phyloP scores from a whole-genome alignment of 2,888 invertebrate genomes.

The Seira musarum region DNA sequence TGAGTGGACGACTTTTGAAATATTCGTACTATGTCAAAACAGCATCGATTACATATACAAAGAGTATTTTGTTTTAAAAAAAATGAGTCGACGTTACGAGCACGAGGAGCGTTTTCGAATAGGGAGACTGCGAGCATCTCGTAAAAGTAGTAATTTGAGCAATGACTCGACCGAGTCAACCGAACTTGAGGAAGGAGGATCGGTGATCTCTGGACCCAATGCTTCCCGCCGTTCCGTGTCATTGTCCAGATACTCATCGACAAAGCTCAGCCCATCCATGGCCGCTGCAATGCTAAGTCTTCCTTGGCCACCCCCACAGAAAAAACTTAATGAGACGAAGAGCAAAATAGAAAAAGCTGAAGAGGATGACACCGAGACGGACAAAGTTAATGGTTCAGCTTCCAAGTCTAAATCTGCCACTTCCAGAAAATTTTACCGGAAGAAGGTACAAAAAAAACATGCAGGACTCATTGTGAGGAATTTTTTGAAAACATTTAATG shows the following conservation, averaged over 20 bases:
- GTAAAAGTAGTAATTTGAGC: constrained; percentile 23
- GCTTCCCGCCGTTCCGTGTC: not conserved
- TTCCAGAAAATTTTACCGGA: constrained; percentile 18
- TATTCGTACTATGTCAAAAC: too few species aligned
- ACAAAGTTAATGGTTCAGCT: not conserved
- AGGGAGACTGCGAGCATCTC: constrained; percentile 19
- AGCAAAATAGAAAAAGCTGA: not conserved
- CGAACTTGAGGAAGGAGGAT: not conserved
- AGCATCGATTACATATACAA: too few species aligned
- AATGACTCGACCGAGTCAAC: constrained; percentile 24
- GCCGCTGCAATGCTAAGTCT: constrained; percentile 42
- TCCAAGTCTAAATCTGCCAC: not conserved
- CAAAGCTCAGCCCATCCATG: constrained; percentile 19
- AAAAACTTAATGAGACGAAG: not conserved
- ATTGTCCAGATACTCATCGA: constrained; percentile 5
- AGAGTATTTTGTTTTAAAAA: too few species aligned
- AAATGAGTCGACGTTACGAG: too few species aligned
- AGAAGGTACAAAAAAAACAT: not conserved
- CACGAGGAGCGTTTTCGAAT: not conserved
- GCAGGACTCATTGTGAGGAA: not conserved
- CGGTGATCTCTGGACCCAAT: not conserved
- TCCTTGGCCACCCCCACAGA: constrained; percentile 40
- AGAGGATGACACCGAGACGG: not conserved
- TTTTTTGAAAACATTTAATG: not conserved
- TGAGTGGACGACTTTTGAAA: too few species aligned